Evolutionary conservation across 64 coral and sea anemone species (phyloP).

Genomic region (Porites australiensis): DNA sequence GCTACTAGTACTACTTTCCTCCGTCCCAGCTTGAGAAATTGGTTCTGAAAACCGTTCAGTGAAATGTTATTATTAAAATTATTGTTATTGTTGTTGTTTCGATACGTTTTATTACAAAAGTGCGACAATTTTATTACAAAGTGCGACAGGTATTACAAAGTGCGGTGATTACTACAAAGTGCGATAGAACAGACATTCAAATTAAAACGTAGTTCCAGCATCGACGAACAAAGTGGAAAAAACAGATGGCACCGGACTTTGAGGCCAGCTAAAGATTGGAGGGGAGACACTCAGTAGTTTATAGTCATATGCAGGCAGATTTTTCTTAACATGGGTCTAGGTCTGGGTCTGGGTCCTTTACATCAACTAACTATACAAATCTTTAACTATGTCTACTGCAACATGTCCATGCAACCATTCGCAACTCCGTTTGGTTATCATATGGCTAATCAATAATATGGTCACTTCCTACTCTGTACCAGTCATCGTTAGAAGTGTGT

Average conservation of each 20-base stretch:
- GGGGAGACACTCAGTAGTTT: conserved; percentile 40
- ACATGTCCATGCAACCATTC: conserved; percentile 52
- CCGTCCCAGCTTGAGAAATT: too few relatives aligned
- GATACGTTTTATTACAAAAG: too few relatives aligned
- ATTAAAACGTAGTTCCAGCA: conserved; percentile 99
- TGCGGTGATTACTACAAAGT: too few relatives aligned
- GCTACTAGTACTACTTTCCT: too few relatives aligned
- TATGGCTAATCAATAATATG: neutral
- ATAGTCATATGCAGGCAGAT: conserved; percentile 40
- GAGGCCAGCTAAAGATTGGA: conserved; percentile 61
- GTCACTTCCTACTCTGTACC: too few relatives aligned
- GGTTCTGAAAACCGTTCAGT: too few relatives aligned
- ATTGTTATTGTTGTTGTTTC: too few relatives aligned
- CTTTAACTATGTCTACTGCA: conserved; percentile 55
- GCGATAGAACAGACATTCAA: conserved; percentile 73
- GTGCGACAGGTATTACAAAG: too few relatives aligned
- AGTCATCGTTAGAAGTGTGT: too few relatives aligned
- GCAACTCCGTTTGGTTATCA: neutral
- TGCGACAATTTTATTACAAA: too few relatives aligned
- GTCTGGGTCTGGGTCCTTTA: conserved; percentile 5
- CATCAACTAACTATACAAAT: conserved; percentile 36
- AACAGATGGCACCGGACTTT: conserved; percentile 77
- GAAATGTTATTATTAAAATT: too few relatives aligned
- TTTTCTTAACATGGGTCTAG: conserved; percentile 7
- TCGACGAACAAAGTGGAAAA: conserved; percentile 98